phyloP scores from a whole-genome alignment of 2,888 invertebrate species.

The Rhingia rostrata region DNA sequence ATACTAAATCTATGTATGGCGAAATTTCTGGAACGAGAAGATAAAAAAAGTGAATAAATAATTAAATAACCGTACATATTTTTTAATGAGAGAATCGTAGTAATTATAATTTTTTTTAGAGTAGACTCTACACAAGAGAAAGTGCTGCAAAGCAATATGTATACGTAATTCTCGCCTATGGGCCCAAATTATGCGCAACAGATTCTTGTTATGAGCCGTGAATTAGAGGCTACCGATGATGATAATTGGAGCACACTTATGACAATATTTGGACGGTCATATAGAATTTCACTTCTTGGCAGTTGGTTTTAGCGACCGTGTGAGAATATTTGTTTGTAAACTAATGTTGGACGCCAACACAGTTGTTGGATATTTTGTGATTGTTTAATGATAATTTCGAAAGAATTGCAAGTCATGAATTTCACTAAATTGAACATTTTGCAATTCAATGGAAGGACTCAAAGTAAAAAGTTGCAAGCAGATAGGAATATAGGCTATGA shows the following conservation, averaged over 20 bases:
- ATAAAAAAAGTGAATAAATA: slow-evolving; percentile 13
- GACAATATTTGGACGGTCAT: slow-evolving; percentile 1
- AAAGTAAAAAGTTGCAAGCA: too few species aligned
- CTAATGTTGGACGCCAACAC: neutral
- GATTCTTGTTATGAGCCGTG: slow-evolving; percentile 11
- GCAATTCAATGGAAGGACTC: too few species aligned
- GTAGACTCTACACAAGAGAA: slow-evolving; percentile 41
- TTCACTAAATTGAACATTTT: too few species aligned
- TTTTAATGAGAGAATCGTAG: slow-evolving; percentile 46
- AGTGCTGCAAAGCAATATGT: slow-evolving; percentile 43
- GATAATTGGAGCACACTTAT: slow-evolving; percentile 48
- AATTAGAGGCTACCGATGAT: slow-evolving; percentile 36
- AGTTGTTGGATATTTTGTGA: neutral
- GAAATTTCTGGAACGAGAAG: slow-evolving; percentile 82
- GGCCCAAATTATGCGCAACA: slow-evolving; percentile 40
- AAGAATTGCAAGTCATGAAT: too few species aligned
- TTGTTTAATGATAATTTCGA: neutral
- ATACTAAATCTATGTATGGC: slow-evolving; percentile 84
- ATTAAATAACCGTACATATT: neutral
- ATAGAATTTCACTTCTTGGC: slow-evolving; percentile 28
- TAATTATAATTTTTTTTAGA: slow-evolving; percentile 33
- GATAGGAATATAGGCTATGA: too few species aligned
- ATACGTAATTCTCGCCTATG: slow-evolving; percentile 41
- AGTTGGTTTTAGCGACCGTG: slow-evolving; percentile 16
- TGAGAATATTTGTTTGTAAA: neutral